Base-by-base conservation (phyloP, 2,888 invertebrate genomes). In the Hermaeophaga mercurialis region DNA sequence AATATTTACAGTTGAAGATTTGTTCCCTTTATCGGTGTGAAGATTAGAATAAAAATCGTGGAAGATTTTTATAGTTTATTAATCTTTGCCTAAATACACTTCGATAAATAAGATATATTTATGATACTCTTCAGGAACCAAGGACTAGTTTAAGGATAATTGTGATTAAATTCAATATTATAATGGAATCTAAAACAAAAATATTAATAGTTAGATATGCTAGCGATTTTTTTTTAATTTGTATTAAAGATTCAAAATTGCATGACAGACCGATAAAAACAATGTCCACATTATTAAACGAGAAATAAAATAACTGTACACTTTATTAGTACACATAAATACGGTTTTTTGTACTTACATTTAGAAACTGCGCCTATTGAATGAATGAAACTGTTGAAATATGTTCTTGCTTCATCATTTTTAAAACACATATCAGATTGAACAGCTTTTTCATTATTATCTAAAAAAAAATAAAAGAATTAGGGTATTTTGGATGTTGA, bases 301-400 rank as follows among this genome's bases (percentile, higher is more conserved):
- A 22, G 22, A 22, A 22, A 3, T 38, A 3, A 28, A 28, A 28
- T 8, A 28, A n/a, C 9, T 28, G 8, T n/a, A 8, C 3, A 28
- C 28, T n/a, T 3, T n/a, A 28, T 38, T 14, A 36, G 12, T 1
- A 3, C 15, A 14, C 8, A 8, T 14, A 36, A 36, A 14, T n/a
- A n/a, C n/a, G n/a, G n/a, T n/a, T n/a, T n/a, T n/a, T n/a, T n/a
- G 5, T 53, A 54, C 60, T 86, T 84, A 97, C 97, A 92, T 84
- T 96, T 89, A 71, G 94, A 91, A 9, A 98, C 96, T 55, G 96
- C 97, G 70, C 96, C 83, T 63, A 97, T 94, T 1, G 97, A 96
- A 70, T 93, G 84, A 22, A 97, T 85, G 52, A 98, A 83, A 79
- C 95, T 92, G 62, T 96, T 81, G 48, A 94, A 80, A 79, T 96